Conservation (phyloP, 2,888 invertebrate genomes). For the Sisyra nigra region DNA sequence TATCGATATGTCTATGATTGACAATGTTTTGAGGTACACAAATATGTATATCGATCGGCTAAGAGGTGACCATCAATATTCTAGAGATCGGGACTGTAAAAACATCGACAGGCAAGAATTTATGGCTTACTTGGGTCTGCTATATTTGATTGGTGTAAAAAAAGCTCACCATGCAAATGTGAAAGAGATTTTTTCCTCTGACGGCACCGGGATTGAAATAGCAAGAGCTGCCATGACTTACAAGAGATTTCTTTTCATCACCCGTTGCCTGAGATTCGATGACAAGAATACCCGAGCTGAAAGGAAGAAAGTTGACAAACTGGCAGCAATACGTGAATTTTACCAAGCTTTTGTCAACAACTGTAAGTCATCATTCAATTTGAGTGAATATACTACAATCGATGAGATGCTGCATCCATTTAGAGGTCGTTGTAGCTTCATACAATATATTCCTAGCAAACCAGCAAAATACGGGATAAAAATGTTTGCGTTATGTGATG, state of each 20-base stretch:
- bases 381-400: conserved; percentile 14
- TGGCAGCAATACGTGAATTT: conserved; percentile 14
- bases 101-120: not conserved
- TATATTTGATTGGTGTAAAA: conserved; percentile 5
- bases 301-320: conserved; percentile 10
- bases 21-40: not conserved
- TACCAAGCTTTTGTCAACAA: conserved; percentile 16
- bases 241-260: conserved; percentile 13
- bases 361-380: conserved; percentile 13
- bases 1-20: not conserved
- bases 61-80: not conserved
- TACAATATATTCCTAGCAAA: conserved; percentile 18
- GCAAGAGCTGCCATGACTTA: conserved; percentile 13
- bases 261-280: conserved; percentile 12
- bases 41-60: not conserved
- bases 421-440: conserved; percentile 15
- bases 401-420: conserved; percentile 15
- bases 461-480: conserved; percentile 17
- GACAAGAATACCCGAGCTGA: conserved; percentile 9
- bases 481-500: conserved; percentile 15
- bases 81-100: not conserved
- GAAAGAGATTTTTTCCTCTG: conserved; percentile 4
- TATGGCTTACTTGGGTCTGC: conserved; percentile 1
- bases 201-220: conserved; percentile 12
- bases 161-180: conserved; percentile 1